A percentile compares a stretch with the other conserved stretches of the same genome.
Conservation (phyloP, 2,888 invertebrate species). For the Mactromeris polynyma region DNA sequence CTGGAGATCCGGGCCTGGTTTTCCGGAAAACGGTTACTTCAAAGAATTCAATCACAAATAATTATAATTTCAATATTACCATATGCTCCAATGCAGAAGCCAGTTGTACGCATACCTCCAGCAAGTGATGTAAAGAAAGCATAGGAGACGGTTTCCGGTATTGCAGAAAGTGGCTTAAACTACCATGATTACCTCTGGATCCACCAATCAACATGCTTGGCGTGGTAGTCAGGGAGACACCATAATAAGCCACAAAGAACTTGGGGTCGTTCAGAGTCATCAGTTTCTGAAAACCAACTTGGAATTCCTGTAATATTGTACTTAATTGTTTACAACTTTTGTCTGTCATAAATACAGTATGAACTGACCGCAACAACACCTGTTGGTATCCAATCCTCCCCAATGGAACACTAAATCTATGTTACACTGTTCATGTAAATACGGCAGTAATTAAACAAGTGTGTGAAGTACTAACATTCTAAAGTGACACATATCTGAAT, state of each 20-base stretch:
- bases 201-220: constrained; percentile 41
- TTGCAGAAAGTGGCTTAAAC: constrained; percentile 36
- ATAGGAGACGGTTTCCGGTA: background rate
- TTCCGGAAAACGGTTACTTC: no score
- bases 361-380: no score
- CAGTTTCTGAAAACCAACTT: constrained; percentile 34
- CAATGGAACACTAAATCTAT: no score
- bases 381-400: no score
- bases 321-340: no score
- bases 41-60: no score
- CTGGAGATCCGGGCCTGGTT: no score
- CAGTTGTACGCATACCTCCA: constrained; percentile 27
- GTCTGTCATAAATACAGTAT: no score
- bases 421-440: no score
- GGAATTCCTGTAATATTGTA: constrained; percentile 32
- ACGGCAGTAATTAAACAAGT: no score
- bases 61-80: constrained; percentile 6
- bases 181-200: constrained; percentile 26
- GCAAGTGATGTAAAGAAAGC: constrained; percentile 38
- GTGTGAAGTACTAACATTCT: no score
- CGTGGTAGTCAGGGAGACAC: background rate
- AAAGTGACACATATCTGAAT: no score
- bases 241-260: constrained; percentile 40
- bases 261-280: constrained; percentile 33
- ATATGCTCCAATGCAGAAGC: constrained; percentile 45